A percentile compares a stretch with the other conserved stretches of the same genome.
Evolutionary conservation across 2,888 invertebrate species (phyloP).

Genomic region (Agonopterix heracliana): DNA sequence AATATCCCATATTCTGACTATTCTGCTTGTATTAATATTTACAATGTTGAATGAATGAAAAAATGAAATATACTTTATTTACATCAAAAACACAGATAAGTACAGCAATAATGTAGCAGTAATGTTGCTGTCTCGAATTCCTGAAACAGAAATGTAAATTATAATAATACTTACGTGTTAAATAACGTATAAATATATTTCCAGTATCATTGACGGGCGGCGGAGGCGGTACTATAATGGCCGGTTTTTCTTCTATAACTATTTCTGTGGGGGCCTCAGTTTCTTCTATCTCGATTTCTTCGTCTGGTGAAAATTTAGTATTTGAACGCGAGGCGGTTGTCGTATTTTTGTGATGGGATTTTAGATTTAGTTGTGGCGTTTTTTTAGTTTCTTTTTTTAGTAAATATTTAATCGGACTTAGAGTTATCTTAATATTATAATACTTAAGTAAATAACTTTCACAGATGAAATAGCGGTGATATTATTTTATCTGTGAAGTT

Average conservation of each 20-base stretch:
- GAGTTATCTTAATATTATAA: no score
- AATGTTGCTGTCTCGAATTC: background rate
- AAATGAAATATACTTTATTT: no score
- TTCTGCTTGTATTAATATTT: no score
- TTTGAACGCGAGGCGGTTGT: conserved; percentile 54
- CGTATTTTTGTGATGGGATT: conserved; percentile 47
- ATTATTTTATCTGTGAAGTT: no score
- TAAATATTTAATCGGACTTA: no score
- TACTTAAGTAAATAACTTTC: no score
- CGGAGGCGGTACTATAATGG: conserved; percentile 25
- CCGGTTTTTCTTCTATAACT: conserved; percentile 17
- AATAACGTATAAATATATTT: conserved; percentile 59
- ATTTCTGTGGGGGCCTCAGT: conserved; percentile 36
- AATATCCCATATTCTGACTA: no score
- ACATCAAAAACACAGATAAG: no score
- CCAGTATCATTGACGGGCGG: conserved; percentile 50
- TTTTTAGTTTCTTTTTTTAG: background rate
- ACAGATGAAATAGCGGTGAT: no score
- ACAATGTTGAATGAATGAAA: no score
- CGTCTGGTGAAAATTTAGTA: conserved; percentile 52
- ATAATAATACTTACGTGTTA: conserved; percentile 61
- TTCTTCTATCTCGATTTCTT: conserved; percentile 47
- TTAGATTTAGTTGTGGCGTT: conserved; percentile 4
- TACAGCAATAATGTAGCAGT: no score
- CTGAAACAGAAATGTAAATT: background rate